Evolutionary conservation across 2,888 invertebrate genomes (phyloP), one percentile per base, ranked within the genome.

Genomic region (Ichneumoninae sp.): DNA sequence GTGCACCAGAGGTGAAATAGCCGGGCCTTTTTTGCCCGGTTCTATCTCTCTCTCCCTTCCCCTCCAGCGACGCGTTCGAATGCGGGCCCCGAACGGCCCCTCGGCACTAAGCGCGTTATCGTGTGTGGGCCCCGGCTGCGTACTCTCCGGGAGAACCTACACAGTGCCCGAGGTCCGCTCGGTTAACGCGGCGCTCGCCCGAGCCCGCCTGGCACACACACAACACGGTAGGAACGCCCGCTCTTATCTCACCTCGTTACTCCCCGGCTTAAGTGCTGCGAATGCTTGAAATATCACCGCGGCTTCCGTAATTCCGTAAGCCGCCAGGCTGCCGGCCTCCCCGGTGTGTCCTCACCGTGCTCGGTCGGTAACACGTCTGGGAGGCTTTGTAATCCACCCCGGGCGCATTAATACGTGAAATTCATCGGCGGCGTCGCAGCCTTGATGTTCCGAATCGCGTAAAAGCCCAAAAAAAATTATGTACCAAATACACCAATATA

Each of bases 211-310:
- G 68, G 82, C 44, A 52, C 68, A 77, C 74, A 65, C 74, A 75
- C 70, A 82, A 82, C 66, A 74, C 70, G 76, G 77, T 79, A 84
- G 82, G 78, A 86, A 86, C 84, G 82, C 57, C 74, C 77, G 70
- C 65, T 85, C 93, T 93, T 93, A 93, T 93, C 93, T 93, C 92
- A 92, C 92, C 93, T 92, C 92, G 90, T 93, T 93, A 93, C 91
- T 92, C 90, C 44, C 44, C 87, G 89, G 87, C 90, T 92, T 92
- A 93, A 92, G 91, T 90, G 91, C 92, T 88, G 91, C 89, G 90
- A 92, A 92, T 91, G 89, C 91, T 91, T 91, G 91, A 93, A 91
- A 92, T 91, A 92, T 93, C 90, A 89, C 89, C 90, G 88, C 86
- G 90, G 91, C 91, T 92, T 92, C 91, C 92, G 92, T 91, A 91